Conservation (phyloP, 1,140 invertebrate species). For the Mactra quadrangularis region DNA sequence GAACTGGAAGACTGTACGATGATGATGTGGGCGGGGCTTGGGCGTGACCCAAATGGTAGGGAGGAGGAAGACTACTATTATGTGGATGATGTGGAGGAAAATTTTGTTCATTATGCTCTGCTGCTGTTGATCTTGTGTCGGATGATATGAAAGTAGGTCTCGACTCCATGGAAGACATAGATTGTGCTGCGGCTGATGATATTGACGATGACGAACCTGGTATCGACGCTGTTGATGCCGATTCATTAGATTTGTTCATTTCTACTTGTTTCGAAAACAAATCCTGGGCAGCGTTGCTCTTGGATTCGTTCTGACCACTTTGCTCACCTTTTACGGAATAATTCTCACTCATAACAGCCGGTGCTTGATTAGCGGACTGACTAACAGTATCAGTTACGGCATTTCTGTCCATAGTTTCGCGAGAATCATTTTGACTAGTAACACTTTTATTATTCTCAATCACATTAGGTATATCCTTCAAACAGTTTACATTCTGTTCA, state of each 20-base stretch:
- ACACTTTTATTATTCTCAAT: not conserved
- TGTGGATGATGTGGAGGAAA: not conserved
- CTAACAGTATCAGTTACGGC: not conserved
- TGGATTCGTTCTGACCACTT: too few species aligned
- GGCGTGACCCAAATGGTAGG: not conserved
- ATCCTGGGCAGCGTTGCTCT: too few species aligned
- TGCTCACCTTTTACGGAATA: not conserved
- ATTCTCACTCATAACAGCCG: not conserved
- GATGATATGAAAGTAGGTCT: constrained; percentile 36
- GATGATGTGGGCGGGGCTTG: not conserved
- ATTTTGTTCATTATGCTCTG: not conserved
- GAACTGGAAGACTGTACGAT: constrained; percentile 15
- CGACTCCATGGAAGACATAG: constrained; percentile 41
- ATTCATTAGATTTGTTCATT: too few species aligned
- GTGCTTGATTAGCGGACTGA: too few species aligned
- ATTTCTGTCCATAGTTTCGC: not conserved
- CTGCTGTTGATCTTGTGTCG: not conserved
- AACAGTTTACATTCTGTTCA: not conserved
- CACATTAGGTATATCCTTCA: not conserved
- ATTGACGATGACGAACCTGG: too few species aligned
- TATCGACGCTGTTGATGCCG: too few species aligned
- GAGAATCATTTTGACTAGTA: not conserved
- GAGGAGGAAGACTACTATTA: constrained; percentile 23
- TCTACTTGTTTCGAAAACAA: too few species aligned
- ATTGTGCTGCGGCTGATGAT: too few species aligned